Evolutionary conservation across 2,888 invertebrate genomes (phyloP), one percentile per base, ranked within the genome.

Genomic region (Palloptera scutellata): DNA sequence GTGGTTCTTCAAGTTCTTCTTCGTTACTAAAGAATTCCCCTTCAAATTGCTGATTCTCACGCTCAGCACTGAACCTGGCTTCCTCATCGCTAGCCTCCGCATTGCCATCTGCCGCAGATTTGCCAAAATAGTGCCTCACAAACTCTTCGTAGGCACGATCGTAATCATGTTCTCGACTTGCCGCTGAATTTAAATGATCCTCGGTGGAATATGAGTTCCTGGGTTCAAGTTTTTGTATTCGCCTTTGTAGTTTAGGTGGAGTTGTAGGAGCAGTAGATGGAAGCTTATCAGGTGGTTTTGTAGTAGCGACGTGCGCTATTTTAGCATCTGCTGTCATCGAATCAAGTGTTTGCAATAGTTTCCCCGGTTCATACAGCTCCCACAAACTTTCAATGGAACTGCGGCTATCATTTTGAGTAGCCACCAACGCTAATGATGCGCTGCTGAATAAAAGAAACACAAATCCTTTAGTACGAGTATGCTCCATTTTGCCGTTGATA

Each of bases 41-140:
- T 72, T 67, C 30, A 66, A 70, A 53, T 60, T 65, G 19, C n/a
- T 65, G 64, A 8, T 72, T 70, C 19, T 73, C 72, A 1, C 42
- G 60, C 11, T 75, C 73, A 8, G 61, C 59, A 0, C 70, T 71
- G 3, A 66, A 66, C 9, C 66, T 68, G n/a, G 67, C 53, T 15
- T 48, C 69, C 1, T 74, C 64, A 4, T 63, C 66, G 20, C 67
- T 54, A 48, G 70, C 70, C 6, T 51, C 43, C 71, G 65, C 48
- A 67, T 68, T 52, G 60, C 88, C n/a, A n/a, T n/a, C n/a, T n/a
- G n/a, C 88, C 70, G 6, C 6, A 30, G 90, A 88, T 76, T 87
- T 89, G 73, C 75, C 75, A 45, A 83, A 83, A 67, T 83, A 83
- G 62, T 79, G 75, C 1, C 72, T 77, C 15, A 84, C 83, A 71